Base-by-base conservation (phyloP, 2,888 invertebrate genomes). In the Rhagonycha fulva region DNA sequence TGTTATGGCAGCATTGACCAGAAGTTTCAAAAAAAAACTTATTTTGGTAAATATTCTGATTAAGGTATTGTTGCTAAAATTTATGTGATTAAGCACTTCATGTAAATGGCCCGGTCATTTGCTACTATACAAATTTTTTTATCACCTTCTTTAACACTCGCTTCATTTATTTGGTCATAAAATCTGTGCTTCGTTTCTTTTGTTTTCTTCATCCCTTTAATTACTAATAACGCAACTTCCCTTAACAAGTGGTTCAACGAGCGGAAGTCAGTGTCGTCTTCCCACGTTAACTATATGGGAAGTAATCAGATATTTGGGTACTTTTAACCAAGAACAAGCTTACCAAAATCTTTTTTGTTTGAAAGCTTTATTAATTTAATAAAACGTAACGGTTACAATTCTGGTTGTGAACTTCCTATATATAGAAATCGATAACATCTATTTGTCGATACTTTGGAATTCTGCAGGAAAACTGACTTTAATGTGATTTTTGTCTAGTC, bases 211-310 rank as follows among this genome's bases (percentile, higher is more conserved):
- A 76, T 69, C 76, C 76, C 76, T 74, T 74, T 63, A 74, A 76
- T 73, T 73, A 73, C 73, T 74, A 71, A 72, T 69, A 62, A 68
- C 30, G 61, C 77, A 78, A 79, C 80, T 78, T 80, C 81, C 81
- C 78, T 78, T 78, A 81, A 79, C 80, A 76, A 80, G 79, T 79
- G 75, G 78, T 77, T 76, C 81, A 84, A 83, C 82, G 81, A 81
- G 79, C 84, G 85, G 85, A 85, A 85, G 85, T 85, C 84, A 82
- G 83, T 81, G 84, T 84, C 84, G 84, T 84, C 84, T 86, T 86
- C 86, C 85, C 86, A 86, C 86, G 85, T 83, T 83, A 82, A 84
- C 84, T 84, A 84, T 81, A 84, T 84, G 84, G 24, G 12, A 24
- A 14, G 63, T 81, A 80, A 78, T 72, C 66, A 67, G 72, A 66